phyloP scores from a whole-genome alignment of 2,113 vertebrate genomes.

The Hemiprocne comata region DNA sequence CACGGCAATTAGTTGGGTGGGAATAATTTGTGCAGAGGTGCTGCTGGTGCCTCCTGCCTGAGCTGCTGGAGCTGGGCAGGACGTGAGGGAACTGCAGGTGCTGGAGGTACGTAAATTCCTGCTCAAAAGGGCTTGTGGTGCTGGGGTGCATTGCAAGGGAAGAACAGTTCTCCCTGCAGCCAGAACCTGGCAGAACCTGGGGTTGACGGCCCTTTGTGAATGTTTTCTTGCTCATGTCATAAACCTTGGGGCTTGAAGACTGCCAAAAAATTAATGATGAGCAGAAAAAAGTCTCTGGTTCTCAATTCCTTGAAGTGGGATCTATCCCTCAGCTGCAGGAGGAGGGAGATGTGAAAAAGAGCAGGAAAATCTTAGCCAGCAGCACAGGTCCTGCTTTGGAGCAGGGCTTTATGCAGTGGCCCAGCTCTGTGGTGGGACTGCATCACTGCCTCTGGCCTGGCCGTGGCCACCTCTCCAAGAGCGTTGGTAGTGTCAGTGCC shows the following conservation, averaged over 20 bases:
- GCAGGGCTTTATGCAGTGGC: background rate
- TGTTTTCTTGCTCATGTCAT: background rate
- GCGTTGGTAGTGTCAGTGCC: fast-evolving
- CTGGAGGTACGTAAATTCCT: background rate
- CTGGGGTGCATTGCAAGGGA: background rate
- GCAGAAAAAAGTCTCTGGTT: background rate
- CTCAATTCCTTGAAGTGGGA: background rate
- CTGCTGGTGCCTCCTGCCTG: background rate
- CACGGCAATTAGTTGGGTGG: background rate
- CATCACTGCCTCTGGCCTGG: background rate
- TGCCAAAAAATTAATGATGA: background rate
- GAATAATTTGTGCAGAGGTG: background rate
- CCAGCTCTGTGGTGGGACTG: background rate
- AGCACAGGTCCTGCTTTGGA: background rate
- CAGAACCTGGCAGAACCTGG: background rate
- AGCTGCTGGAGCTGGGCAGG: background rate
- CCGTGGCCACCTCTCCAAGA: background rate
- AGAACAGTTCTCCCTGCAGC: background rate
- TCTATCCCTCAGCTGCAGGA: background rate
- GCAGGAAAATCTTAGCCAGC: background rate
- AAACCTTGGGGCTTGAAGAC: background rate
- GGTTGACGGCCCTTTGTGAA: background rate
- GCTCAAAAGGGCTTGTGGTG: background rate
- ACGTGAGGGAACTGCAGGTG: fast-evolving
- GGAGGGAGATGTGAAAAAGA: too few relatives aligned